Evolutionary conservation across 2,113 vertebrate genomes (phyloP), one percentile per base, ranked within the genome.

Genomic region (Stigmatopora argus): DNA sequence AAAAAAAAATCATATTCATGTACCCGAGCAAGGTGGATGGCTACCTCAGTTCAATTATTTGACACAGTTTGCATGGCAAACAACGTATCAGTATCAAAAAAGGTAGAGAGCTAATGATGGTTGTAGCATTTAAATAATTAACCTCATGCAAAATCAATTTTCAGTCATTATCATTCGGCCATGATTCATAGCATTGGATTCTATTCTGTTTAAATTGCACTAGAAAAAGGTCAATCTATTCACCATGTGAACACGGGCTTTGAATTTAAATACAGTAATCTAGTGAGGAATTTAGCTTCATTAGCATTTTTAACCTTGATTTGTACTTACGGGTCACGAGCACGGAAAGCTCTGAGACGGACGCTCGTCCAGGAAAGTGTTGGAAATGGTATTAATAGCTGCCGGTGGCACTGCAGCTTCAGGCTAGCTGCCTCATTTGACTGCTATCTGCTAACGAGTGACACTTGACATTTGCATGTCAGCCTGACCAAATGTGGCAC

Each of bases 361-460:
- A 77, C 78, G 79, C 74, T 86, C 69, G 78, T 79, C 73, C 79
- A 78, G 66, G 59, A 63, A 75, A 71, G 18, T 11, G 56, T 7
- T 14, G 14, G 19, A 21, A 4, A 26, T 38, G 58, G 75, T 90
- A 87, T 90, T 91, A 87, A 89, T 89, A 87, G 84, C 78, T 75
- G 76, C 65, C 73, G 81, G 77, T 82, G 78, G 75, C 77, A 69
- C 80, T 56, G 77, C 78, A 47, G 81, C 90, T 86, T 45, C 65
- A 74, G 90, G 90, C 81, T 70, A 85, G 79, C 79, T 87, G 75
- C 67, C 87, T 90, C 87, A 89, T 89, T 87, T 87, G 73, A 89
- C 88, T 78, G 63, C 82, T 70, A 47, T 78, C 79, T 77, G 79
- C 64, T 83, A 89, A 87, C 48, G 34, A 74, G 65, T 71, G 85